These are phyloP conservation scores for Laterallus jamaicensis DNA, from an alignment of 2,113 vertebrate species.

Conservation along the genomic window DNA sequence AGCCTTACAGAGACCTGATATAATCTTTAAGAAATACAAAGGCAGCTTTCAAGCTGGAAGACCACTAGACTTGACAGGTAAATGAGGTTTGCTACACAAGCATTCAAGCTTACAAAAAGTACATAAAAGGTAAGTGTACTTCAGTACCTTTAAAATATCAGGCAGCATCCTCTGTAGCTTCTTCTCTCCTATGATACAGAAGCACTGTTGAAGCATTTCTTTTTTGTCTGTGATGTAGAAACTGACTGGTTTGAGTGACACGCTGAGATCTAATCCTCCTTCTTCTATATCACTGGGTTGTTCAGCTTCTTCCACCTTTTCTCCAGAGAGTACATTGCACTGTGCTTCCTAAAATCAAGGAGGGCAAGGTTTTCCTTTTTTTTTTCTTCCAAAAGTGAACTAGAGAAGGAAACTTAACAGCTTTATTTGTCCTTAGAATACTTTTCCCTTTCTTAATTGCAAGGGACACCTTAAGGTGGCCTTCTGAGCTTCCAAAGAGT, in stretches of 20 bases:
- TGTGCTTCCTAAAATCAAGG: conserved; percentile 80
- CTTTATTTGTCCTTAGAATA: background rate
- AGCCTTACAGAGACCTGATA: background rate
- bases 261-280: conserved; percentile 89
- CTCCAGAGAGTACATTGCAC: conserved; percentile 62
- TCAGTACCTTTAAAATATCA: conserved; percentile 89
- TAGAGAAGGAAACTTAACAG: background rate
- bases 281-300: conserved; percentile 93
- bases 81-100: background rate
- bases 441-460: background rate
- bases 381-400: background rate
- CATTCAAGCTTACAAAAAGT: background rate
- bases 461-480: background rate
- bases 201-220: conserved; percentile 95
- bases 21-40: background rate
- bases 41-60: background rate
- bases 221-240: conserved; percentile 86
- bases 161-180: conserved; percentile 95
- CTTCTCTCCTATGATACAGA: conserved; percentile 89
- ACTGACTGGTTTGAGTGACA: conserved; percentile 89
- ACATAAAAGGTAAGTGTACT: background rate
- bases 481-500: background rate
- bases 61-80: background rate
- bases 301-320: conserved; percentile 78
- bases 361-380: background rate